Evolutionary conservation across 23 tunicate species (phyloP).

Genomic region (Styela clava): DNA sequence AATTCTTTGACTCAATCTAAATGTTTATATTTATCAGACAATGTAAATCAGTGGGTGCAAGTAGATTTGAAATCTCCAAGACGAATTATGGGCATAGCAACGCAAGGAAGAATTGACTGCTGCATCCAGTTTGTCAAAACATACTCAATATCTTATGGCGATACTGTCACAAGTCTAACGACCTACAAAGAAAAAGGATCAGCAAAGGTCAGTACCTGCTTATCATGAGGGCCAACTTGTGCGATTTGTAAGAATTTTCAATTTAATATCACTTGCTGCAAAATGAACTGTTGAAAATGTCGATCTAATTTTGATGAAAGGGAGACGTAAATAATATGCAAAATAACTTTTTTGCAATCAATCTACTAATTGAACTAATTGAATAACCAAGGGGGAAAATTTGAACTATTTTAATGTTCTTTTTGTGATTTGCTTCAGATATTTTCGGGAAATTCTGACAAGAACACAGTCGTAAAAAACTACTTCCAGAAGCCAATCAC

Average conservation of each 20-base stretch:
- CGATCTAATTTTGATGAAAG: no score
- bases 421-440: background rate
- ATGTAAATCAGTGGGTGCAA: background rate
- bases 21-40: background rate
- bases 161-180: background rate
- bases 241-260: no score
- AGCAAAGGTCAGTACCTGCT: background rate
- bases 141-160: background rate
- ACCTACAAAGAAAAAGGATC: background rate
- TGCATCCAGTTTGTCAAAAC: background rate
- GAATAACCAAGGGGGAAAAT: no score
- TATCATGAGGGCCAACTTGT: no score
- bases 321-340: no score
- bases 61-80: background rate
- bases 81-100: background rate
- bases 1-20: no score
- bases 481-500: background rate
- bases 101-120: background rate
- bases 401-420: background rate
- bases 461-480: background rate
- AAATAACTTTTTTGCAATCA: no score
- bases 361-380: no score
- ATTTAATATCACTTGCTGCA: no score
- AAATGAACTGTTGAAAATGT: no score
- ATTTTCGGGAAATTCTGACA: background rate